Evolutionary conservation across 1,140 invertebrate species (phyloP), one percentile per base, ranked within the genome.

Genomic region (Drosophila sturtevanti): DNA sequence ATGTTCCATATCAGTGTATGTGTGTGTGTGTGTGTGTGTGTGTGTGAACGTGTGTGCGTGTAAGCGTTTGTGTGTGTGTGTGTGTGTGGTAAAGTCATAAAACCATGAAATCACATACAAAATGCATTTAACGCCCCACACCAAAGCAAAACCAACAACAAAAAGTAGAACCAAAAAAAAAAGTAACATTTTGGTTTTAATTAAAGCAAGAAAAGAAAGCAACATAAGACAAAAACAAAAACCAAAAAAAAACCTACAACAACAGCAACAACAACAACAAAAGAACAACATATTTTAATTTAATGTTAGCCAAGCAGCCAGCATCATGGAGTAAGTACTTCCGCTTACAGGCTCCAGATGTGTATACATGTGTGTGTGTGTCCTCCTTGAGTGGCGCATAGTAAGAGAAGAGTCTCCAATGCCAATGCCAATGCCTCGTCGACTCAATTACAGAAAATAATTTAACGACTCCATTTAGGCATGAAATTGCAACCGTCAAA

Each of bases 401-500:
- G 27, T 31, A 31, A 6, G 7, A 6, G 27, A 6, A 31, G 27
- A 31, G 27, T 31, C 41, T 70, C 37, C 62, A 67, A 60, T 64
- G 65, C 75, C 81, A 85, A 81, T 86, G 82, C 73, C 82, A 82
- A 79, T 87, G 82, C 72, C 82, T 79, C 81, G 75, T 79, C 84
- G 76, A 84, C 84, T 89, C 77, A 89, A 89, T 89, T 89, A 84
- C 85, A 86, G 84, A 89, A 89, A 82, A 89, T 89, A 86, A 89
- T 89, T 89, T 89, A 89, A 89, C 84, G 84, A 89, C 84, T 89
- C 76, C 79, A 82, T 89, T 89, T 79, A 77, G 72, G 84, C 84
- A 80, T 89, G 70, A 89, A 89, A 89, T 89, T 82, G 77, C 84
- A 76, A 48, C 41, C 16, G 41, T 48, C 41, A 48, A 48, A 48